Conservation (phyloP, 2,888 invertebrate genomes). For the Pinctada fucata region DNA sequence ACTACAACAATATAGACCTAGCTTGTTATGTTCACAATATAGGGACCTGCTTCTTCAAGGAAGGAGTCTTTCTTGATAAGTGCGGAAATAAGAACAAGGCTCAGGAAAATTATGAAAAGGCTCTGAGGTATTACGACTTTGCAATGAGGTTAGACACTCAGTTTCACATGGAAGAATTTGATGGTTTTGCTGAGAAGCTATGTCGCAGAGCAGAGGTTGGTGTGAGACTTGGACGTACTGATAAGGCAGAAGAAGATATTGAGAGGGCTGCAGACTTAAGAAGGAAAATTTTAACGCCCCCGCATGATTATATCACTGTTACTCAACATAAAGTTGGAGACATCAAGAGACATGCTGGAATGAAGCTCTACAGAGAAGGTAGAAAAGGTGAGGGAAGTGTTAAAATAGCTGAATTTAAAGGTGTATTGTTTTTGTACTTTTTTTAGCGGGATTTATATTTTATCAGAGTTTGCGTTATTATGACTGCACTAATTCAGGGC, state of each 20-base stretch:
- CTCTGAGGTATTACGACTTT: constrained; percentile 22
- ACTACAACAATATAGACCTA: constrained; percentile 30
- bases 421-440: no score
- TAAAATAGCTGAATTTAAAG: no score
- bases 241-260: constrained; percentile 25
- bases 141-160: constrained; percentile 20
- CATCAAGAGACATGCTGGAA: constrained; percentile 12
- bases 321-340: constrained; percentile 24
- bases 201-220: constrained; percentile 18
- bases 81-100: constrained; percentile 2
- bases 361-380: constrained; percentile 4
- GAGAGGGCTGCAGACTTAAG: constrained; percentile 18
- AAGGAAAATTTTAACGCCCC: constrained; percentile 17
- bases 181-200: constrained; percentile 27
- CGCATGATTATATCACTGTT: constrained; percentile 26
- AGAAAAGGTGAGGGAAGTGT: constrained; percentile 2
- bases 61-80: constrained; percentile 4
- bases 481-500: no score
- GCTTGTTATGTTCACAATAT: constrained; percentile 25
- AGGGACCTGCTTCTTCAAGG: constrained; percentile 11
- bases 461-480: no score
- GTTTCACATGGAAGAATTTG: constrained; percentile 27
- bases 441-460: no score
- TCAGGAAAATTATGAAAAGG: constrained; percentile 14
- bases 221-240: constrained; percentile 21